Evolutionary conservation across 1,140 invertebrate species (phyloP).

Genomic region (Yoshiicerus persimilis): DNA sequence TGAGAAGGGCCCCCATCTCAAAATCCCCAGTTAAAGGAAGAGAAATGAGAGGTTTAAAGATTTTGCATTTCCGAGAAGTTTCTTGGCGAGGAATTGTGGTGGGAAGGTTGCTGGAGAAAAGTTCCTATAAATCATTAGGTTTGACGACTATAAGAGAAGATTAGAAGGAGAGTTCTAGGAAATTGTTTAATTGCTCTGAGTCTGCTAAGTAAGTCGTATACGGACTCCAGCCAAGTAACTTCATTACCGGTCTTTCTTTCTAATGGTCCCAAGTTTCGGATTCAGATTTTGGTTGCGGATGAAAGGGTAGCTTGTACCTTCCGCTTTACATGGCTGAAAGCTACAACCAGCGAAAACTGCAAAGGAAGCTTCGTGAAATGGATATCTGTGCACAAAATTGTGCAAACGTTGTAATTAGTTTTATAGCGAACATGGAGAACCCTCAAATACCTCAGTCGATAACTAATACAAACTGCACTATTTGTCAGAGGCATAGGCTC

Average conservation of each 20-base stretch:
- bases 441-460: neutral
- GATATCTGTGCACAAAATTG: neutral
- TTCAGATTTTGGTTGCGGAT: neutral
- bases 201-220: neutral
- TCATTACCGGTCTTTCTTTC: neutral
- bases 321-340: neutral
- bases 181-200: neutral
- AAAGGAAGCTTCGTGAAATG: neutral
- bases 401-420: neutral
- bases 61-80: neutral
- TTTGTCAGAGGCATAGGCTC: no score
- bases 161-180: neutral
- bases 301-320: neutral
- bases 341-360: neutral
- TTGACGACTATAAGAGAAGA: neutral
- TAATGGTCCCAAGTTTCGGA: neutral
- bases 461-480: no score
- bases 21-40: neutral
- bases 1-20: neutral
- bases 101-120: neutral
- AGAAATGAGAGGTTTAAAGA: neutral
- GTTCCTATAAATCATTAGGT: neutral
- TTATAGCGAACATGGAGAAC: neutral
- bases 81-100: neutral
- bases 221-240: neutral